These are phyloP conservation scores for Psammodynastes pulverulentus DNA, from an alignment of 2,113 vertebrate genomes.

Conservation along the genomic window DNA sequence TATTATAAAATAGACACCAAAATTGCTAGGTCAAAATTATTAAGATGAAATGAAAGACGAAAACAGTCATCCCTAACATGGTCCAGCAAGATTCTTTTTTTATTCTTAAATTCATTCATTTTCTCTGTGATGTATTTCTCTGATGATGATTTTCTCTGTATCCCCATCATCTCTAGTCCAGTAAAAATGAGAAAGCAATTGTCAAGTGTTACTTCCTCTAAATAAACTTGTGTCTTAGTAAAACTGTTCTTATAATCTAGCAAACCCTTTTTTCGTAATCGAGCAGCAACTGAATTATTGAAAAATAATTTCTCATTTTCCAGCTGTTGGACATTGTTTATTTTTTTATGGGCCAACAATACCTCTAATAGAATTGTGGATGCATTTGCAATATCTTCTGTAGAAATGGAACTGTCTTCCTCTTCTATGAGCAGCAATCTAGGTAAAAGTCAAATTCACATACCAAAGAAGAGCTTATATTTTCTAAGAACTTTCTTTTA, in stretches of 20 bases:
- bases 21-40: neutral
- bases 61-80: neutral
- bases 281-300: conserved; percentile 1
- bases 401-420: conserved; percentile 8
- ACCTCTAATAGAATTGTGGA: conserved; percentile 25
- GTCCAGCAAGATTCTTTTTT: neutral
- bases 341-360: conserved; percentile 26
- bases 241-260: neutral
- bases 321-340: conserved; percentile 26
- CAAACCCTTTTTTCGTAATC: conserved; percentile 1
- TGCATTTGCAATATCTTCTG: neutral
- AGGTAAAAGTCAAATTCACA: conserved; percentile 32
- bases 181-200: neutral
- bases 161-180: neutral
- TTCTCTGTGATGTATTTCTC: neutral
- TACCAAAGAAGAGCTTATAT: neutral
- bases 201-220: neutral
- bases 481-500: neutral
- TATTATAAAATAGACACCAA: neutral
- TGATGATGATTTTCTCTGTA: too few species aligned
- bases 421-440: neutral
- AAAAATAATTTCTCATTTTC: conserved; percentile 36
- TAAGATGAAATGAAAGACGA: neutral
- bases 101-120: neutral
- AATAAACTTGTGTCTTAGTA: conserved; percentile 9